Base-by-base conservation (phyloP, 2,888 invertebrate species). In the Athripsodes cinereus region DNA sequence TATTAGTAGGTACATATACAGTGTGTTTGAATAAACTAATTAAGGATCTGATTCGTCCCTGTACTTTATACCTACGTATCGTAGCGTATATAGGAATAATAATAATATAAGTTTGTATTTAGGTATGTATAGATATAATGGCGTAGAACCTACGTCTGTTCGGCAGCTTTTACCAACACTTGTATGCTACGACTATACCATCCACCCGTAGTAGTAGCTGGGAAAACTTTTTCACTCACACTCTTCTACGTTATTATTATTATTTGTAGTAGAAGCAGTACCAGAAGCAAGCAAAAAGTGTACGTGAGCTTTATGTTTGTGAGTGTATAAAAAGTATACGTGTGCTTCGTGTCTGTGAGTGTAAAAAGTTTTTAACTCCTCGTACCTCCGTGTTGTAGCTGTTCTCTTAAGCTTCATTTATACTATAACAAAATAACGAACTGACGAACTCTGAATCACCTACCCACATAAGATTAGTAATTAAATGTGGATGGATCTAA, bases 201-300 rank as follows among this genome's bases (percentile, higher is more conserved):
- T 8, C 16, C 40, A 47, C 47, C 34, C 40, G 47, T 53, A n/a
- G n/a, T n/a, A n/a, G n/a, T n/a, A 47, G 57, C 57, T 51, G 47
- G 57, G 57, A 53, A 60, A 60, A 60, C 44, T 60, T 60, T 60
- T 56, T 57, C 56, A 57, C 61, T 54, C 55, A 59, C 59, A 53
- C 56, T 61, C 59, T 61, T 58, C 55, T 55, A 31, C 44, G 3
- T 8, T 40, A 26, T 26, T 26, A 26, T 26, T 26, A 26, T 26
- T 26, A 6, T 3, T 26, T 6, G 26, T 26, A 26, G n/a, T n/a
- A n/a, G n/a, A n/a, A n/a, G n/a, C 10, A 26, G 26, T 26, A 26
- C 5, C 2, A 40, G 8, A 3, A n/a, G 53, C 49, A 44, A 57
- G 63, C 63, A 63, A 63, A 63, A 63, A 63, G 61, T 57, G 55